phyloP scores from a whole-genome alignment of 2,113 vertebrate species.

The Andinoacara biseriatus region DNA sequence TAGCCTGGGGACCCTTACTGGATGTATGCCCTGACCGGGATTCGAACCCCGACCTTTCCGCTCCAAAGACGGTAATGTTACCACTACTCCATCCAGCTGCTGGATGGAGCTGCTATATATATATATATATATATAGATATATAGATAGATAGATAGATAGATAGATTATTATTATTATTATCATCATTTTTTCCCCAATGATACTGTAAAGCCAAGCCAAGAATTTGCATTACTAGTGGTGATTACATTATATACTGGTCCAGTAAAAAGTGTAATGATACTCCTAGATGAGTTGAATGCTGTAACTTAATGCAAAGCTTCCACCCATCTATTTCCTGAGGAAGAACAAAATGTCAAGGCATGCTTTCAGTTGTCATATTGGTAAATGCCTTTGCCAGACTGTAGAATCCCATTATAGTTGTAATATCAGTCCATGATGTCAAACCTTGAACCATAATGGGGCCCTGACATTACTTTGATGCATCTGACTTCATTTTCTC shows the following conservation, averaged over 20 bases:
- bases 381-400: conserved; percentile 53
- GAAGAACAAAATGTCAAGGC: conserved; percentile 41
- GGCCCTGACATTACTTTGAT: conserved; percentile 51
- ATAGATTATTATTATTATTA: too few species aligned
- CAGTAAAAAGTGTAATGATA: not conserved
- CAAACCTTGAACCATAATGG: conserved; percentile 28
- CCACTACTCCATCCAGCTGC: too few species aligned
- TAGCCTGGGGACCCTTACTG: too few species aligned
- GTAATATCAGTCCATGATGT: conserved; percentile 57
- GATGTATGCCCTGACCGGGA: too few species aligned
- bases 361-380: conserved; percentile 42
- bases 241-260: not conserved
- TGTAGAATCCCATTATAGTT: conserved; percentile 58
- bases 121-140: too few species aligned
- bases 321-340: conserved; percentile 9
- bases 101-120: too few species aligned
- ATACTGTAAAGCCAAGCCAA: too few species aligned
- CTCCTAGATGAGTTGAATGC: not conserved
- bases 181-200: too few species aligned
- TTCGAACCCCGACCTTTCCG: too few species aligned
- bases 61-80: too few species aligned
- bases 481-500: conserved; percentile 51
- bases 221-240: not conserved
- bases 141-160: too few species aligned
- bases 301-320: not conserved